A percentile compares a stretch with the other conserved stretches of the same genome.
These are phyloP conservation scores for Trematomus loennbergii DNA, from an alignment of 2,113 vertebrate genomes.

Conservation along the genomic window DNA sequence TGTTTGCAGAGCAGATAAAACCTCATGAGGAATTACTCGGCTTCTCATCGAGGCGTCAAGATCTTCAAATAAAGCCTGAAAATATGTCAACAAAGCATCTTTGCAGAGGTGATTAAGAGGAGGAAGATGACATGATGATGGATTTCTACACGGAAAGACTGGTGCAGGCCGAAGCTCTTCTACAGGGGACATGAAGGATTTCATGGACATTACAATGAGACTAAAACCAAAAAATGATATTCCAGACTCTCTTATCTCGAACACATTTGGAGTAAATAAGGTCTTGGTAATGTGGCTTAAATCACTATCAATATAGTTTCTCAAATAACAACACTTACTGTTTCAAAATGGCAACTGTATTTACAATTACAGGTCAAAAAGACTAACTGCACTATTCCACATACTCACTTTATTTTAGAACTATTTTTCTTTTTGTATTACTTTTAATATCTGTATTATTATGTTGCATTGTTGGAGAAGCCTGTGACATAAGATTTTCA, in stretches of 20 bases:
- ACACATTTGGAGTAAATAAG: background rate
- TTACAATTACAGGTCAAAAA: no score
- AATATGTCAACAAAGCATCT: constrained; percentile 10
- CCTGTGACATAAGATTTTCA: no score
- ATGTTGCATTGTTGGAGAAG: no score
- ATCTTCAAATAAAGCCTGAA: background rate
- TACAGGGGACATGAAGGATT: no score
- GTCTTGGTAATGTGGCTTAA: background rate
- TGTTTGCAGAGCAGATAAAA: constrained; percentile 5
- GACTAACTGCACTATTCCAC: no score
- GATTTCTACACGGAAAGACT: background rate
- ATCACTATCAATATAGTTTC: background rate
- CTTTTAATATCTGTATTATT: no score
- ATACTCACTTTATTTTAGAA: no score
- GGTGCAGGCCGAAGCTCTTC: background rate
- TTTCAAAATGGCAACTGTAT: no score
- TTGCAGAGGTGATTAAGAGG: background rate
- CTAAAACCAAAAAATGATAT: no score
- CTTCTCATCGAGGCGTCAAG: background rate
- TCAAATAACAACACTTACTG: background rate
- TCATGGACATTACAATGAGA: background rate
- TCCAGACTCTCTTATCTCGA: no score
- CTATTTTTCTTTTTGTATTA: no score
- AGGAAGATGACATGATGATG: background rate
- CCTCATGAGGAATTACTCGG: background rate